Conservation (phyloP, 2,797 vertebrate genomes). For the Poeciliopsis turneri region DNA sequence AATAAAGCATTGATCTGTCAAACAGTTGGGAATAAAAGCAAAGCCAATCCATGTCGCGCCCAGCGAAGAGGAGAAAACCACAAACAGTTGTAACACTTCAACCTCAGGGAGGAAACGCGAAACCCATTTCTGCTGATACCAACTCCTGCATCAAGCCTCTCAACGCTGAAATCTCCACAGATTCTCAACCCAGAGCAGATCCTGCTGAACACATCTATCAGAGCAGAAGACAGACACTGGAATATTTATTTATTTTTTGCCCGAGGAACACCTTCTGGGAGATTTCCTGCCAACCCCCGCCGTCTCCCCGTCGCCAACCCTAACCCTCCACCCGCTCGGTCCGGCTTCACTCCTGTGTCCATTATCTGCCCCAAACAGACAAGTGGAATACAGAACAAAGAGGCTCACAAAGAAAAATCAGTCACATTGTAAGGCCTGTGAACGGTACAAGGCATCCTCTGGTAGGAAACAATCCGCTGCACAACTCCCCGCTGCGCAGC, state of each 20-base stretch:
- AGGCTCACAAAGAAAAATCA: constrained; percentile 68
- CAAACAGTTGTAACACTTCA: background rate
- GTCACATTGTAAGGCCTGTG: constrained; percentile 63
- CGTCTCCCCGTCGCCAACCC: background rate
- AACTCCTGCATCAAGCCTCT: constrained; percentile 2
- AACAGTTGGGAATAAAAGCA: background rate
- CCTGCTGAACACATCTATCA: constrained; percentile 30
- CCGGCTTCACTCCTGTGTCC: constrained; percentile 31
- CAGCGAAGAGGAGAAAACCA: background rate
- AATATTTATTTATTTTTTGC: constrained; percentile 1
- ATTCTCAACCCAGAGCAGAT: constrained; percentile 28
- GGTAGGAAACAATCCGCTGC: constrained; percentile 63
- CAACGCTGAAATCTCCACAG: constrained; percentile 37
- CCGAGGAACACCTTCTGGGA: constrained; percentile 25
- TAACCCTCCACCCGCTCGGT: constrained; percentile 1
- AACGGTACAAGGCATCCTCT: constrained; percentile 62
- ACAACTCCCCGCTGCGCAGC: constrained; percentile 61
- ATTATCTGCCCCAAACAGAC: constrained; percentile 74
- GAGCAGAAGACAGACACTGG: constrained; percentile 43
- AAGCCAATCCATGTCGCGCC: background rate
- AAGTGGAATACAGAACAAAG: constrained; percentile 49
- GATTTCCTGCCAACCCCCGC: constrained; percentile 34
- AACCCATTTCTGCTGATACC: constrained; percentile 1
- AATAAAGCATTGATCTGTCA: background rate
- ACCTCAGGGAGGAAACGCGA: background rate